Conservation (phyloP, 2,113 vertebrate genomes). For the Eleginops maclovinus region DNA sequence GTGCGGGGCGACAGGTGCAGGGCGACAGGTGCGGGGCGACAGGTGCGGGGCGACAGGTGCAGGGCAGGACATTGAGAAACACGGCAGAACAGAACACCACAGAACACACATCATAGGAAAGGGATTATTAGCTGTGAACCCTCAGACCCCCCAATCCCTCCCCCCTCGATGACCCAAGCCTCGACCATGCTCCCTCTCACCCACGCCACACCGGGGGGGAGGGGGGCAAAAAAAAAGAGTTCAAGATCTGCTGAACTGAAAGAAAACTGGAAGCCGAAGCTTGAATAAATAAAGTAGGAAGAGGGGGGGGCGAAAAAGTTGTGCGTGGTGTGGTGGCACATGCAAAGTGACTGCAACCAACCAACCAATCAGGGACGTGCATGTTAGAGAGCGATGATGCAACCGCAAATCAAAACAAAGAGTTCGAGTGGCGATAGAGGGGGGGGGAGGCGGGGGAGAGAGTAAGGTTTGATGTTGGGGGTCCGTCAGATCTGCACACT, state of each 20-base stretch:
- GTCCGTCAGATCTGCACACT: constrained; percentile 69
- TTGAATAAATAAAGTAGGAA: constrained; percentile 46
- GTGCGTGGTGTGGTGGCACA: constrained; percentile 89
- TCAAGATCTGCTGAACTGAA: constrained; percentile 76
- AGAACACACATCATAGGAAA: constrained; percentile 75
- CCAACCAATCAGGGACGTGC: constrained; percentile 94
- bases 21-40: not conserved
- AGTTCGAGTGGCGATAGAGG: constrained; percentile 51
- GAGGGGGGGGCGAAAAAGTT: constrained; percentile 55
- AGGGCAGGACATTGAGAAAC: constrained; percentile 48
- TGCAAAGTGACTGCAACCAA: constrained; percentile 93
- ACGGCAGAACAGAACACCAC: constrained; percentile 63
- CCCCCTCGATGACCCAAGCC: constrained; percentile 30
- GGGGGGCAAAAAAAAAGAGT: constrained; percentile 66
- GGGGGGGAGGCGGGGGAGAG: no score
- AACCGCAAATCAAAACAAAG: constrained; percentile 86
- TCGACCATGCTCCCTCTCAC: constrained; percentile 87
- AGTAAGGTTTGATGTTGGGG: no score
- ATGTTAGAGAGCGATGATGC: constrained; percentile 93
- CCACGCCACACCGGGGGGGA: constrained; percentile 50
- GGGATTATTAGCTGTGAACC: constrained; percentile 59
- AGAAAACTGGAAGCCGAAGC: constrained; percentile 76
- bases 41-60: not conserved
- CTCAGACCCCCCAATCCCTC: not conserved
- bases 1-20: constrained; percentile 26